These are phyloP conservation scores for Hemiscyllium ocellatum DNA, from an alignment of 2,113 vertebrate species.

Conservation along the genomic window DNA sequence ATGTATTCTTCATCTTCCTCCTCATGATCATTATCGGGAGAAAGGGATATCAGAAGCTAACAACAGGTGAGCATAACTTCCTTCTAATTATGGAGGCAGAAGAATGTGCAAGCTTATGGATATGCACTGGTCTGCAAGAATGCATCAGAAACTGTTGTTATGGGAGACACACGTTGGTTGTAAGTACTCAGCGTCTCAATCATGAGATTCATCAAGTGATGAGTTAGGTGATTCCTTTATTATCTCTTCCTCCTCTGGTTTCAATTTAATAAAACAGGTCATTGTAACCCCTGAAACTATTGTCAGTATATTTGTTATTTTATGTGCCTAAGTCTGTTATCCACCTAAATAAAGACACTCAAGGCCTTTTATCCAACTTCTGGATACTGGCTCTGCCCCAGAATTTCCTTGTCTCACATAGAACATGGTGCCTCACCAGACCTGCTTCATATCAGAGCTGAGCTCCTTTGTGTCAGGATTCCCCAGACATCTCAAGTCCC, in stretches of 20 bases:
- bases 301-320: background rate
- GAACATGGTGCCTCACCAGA: background rate
- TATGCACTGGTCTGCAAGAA: background rate
- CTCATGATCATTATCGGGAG: background rate
- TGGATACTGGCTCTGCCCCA: background rate
- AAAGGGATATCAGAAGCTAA: background rate
- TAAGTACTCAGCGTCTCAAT: background rate
- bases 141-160: background rate
- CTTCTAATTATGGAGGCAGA: background rate
- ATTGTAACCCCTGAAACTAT: background rate
- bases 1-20: background rate
- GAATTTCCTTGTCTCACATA: background rate
- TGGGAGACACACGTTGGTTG: background rate
- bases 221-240: background rate
- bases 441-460: background rate
- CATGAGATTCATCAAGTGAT: background rate
- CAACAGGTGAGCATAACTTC: background rate
- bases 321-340: background rate
- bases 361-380: background rate
- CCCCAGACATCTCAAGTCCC: background rate
- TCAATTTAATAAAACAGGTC: background rate
- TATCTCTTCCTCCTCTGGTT: background rate
- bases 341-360: background rate
- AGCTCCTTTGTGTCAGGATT: background rate
- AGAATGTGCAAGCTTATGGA: background rate